phyloP scores from a whole-genome alignment of 2,113 vertebrate species.

The Pollimyrus isidori region DNA sequence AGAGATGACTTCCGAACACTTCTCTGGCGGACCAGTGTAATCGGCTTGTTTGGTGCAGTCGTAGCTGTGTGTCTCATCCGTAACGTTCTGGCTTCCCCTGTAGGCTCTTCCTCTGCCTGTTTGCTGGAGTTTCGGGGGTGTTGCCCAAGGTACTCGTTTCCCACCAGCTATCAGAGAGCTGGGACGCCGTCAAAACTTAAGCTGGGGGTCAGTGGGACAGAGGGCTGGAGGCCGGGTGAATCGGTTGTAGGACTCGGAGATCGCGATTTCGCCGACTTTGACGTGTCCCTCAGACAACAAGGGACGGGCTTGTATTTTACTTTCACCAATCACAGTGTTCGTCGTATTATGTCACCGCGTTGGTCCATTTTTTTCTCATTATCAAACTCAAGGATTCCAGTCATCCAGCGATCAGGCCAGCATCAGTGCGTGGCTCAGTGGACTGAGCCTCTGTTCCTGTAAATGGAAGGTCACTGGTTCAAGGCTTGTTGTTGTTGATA shows the following conservation, averaged over 20 bases:
- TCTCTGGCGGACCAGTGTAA: too few species aligned
- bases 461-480: not conserved
- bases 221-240: not conserved
- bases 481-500: not conserved
- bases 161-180: not conserved
- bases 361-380: not conserved
- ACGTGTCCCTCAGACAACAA: too few species aligned
- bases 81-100: not conserved
- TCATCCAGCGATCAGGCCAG: not conserved
- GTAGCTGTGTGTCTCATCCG: not conserved
- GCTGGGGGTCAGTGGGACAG: not conserved
- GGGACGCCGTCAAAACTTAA: not conserved
- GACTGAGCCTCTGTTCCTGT: not conserved
- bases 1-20: too few species aligned
- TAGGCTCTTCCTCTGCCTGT: slow-evolving; percentile 94
- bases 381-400: not conserved
- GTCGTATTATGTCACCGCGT: not conserved
- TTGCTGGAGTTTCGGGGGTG: slow-evolving; percentile 69
- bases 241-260: not conserved
- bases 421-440: not conserved
- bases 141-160: slow-evolving; percentile 74
- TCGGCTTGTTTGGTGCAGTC: not conserved
- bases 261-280: too few species aligned
- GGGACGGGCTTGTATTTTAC: too few species aligned
- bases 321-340: not conserved